Evolutionary conservation across 2,888 invertebrate species (phyloP).

Genomic region (Octonoba sinensis): DNA sequence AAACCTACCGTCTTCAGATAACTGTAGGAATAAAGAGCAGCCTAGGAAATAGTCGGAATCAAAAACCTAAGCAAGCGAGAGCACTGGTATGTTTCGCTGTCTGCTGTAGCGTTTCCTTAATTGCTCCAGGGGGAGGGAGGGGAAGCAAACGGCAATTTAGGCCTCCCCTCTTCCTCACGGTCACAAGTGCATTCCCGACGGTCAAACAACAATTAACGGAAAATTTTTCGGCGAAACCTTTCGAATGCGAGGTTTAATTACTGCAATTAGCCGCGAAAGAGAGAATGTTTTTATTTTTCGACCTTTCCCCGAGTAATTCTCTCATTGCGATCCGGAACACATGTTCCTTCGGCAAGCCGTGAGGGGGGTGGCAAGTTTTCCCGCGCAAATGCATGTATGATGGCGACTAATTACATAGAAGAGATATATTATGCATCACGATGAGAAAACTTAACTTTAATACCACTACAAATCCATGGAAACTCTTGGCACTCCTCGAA

Average conservation of each 20-base stretch:
- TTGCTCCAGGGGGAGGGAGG: slow-evolving; percentile 26
- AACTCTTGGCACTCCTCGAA: slow-evolving; percentile 8
- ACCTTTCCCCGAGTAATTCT: slow-evolving; percentile 28
- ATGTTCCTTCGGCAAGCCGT: slow-evolving; percentile 31
- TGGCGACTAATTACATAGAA: slow-evolving; percentile 53
- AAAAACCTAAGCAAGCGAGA: slow-evolving; percentile 34
- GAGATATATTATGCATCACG: slow-evolving; percentile 29
- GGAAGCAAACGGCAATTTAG: slow-evolving; percentile 20
- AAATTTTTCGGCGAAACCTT: slow-evolving; percentile 45
- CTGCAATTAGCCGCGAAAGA: slow-evolving; percentile 44
- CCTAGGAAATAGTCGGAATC: slow-evolving; percentile 14
- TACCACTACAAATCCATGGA: slow-evolving; percentile 12
- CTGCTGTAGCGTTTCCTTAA: slow-evolving; percentile 53
- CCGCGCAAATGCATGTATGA: slow-evolving; percentile 58
- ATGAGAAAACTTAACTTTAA: slow-evolving; percentile 48
- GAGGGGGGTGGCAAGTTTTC: slow-evolving; percentile 25
- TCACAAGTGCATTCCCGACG: slow-evolving; percentile 45
- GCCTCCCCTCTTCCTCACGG: slow-evolving; percentile 19
- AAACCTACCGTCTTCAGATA: slow-evolving; percentile 31
- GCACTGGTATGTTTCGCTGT: slow-evolving; percentile 25
- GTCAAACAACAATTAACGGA: slow-evolving; percentile 63
- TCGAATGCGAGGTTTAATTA: slow-evolving; percentile 57
- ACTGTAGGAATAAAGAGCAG: slow-evolving; percentile 33
- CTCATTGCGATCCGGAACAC: slow-evolving; percentile 43
- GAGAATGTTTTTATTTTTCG: slow-evolving; percentile 38